Conservation (phyloP, 2,113 vertebrate species). For the Lontra canadensis region DNA sequence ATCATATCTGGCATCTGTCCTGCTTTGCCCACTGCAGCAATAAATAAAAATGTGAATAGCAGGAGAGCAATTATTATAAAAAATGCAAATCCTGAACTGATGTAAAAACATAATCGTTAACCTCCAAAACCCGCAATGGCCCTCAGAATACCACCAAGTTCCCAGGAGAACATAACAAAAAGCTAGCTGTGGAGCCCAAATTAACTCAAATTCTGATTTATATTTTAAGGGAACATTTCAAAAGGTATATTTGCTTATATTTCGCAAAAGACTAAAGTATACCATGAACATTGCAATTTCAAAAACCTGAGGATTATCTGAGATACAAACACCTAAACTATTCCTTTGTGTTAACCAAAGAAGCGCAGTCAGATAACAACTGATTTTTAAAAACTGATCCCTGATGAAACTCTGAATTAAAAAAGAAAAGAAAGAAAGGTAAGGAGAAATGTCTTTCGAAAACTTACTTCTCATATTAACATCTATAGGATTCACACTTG, state of each 20-base stretch:
- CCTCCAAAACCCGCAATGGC: neutral
- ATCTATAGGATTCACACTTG: constrained; percentile 94
- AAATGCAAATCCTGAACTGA: constrained; percentile 32
- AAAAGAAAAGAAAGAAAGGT: neutral
- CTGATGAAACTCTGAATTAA: neutral
- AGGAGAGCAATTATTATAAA: neutral
- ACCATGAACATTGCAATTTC: neutral
- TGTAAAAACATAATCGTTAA: neutral
- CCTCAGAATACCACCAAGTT: neutral
- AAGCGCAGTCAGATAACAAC: neutral
- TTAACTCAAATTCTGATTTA: neutral
- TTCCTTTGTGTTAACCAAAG: neutral
- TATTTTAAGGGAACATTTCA: neutral
- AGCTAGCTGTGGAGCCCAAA: neutral
- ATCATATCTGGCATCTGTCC: neutral
- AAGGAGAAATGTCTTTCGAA: neutral
- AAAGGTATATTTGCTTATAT: neutral
- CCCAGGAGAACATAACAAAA: neutral
- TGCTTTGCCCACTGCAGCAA: neutral
- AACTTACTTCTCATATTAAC: constrained; percentile 97
- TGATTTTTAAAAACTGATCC: neutral
- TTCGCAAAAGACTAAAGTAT: constrained; percentile 8
- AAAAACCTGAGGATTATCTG: neutral
- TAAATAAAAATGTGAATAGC: neutral
- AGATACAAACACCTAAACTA: constrained; percentile 11